Conservation (phyloP, 2,797 vertebrate species). For the Hydrocynus forskahlii region DNA sequence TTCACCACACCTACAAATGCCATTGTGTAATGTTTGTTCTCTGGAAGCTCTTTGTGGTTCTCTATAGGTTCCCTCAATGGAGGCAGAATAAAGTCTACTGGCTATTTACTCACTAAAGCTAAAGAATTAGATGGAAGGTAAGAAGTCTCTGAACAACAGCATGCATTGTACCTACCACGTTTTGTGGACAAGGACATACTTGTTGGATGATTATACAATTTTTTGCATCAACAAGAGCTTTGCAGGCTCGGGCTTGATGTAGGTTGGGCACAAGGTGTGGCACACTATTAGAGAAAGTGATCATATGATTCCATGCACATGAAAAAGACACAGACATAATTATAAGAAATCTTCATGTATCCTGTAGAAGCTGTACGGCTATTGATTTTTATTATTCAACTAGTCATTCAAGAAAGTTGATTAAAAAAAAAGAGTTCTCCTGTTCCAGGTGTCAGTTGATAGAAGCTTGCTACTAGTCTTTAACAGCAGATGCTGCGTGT, state of each 20-base stretch:
- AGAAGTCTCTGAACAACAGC: not conserved
- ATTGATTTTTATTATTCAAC: too few species aligned
- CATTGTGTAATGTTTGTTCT: slow-evolving; percentile 1
- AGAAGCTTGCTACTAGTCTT: too few species aligned
- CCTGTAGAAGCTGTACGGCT: too few species aligned
- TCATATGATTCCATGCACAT: not conserved
- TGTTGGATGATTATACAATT: not conserved
- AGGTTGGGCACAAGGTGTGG: slow-evolving; percentile 13
- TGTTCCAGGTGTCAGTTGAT: too few species aligned
- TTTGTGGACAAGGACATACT: not conserved
- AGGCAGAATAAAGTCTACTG: not conserved
- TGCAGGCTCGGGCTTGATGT: slow-evolving; percentile 18
- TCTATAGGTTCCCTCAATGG: not conserved
- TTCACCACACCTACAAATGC: not conserved
- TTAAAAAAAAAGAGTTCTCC: too few species aligned
- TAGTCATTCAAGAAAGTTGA: too few species aligned
- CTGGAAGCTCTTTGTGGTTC: not conserved
- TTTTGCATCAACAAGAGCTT: not conserved
- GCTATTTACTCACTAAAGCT: not conserved
- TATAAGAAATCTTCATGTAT: too few species aligned
- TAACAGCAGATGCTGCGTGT: too few species aligned
- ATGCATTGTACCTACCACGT: not conserved
- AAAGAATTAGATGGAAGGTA: too few species aligned
- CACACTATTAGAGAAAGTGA: not conserved
- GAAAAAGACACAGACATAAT: too few species aligned